These are phyloP conservation scores for Drosophila rufa DNA, from an alignment of 1,140 invertebrate species.

Conservation along the genomic window DNA sequence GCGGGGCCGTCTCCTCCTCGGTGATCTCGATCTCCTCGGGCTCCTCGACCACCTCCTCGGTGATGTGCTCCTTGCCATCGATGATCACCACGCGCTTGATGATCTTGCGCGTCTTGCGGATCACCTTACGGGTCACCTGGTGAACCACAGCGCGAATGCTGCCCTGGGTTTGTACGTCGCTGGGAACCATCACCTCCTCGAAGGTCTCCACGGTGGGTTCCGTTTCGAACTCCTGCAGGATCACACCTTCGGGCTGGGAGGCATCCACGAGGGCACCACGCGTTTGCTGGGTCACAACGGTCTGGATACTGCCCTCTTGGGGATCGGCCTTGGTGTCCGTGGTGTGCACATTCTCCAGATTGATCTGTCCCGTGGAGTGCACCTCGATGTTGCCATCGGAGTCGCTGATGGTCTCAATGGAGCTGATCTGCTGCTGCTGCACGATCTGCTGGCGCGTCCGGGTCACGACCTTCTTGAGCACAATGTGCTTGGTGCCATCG, in stretches of 20 bases:
- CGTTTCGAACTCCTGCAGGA: slow-evolving; percentile 86
- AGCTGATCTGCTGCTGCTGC: slow-evolving; percentile 85
- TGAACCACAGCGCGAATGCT: slow-evolving; percentile 90
- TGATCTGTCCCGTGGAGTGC: slow-evolving; percentile 73
- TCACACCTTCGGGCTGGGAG: slow-evolving; percentile 86
- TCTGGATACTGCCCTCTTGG: slow-evolving; percentile 54
- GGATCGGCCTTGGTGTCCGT: slow-evolving; percentile 65
- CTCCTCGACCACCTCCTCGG: slow-evolving; percentile 93
- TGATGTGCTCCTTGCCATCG: slow-evolving; percentile 92
- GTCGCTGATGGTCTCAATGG: slow-evolving; percentile 87
- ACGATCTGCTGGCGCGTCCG: slow-evolving; percentile 86
- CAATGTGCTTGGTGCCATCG: slow-evolving; percentile 92
- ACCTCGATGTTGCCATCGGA: slow-evolving; percentile 87
- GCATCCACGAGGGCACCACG: slow-evolving; percentile 84
- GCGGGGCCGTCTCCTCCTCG: slow-evolving; percentile 90
- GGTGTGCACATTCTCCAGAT: slow-evolving; percentile 73
- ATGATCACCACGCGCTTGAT: slow-evolving; percentile 91
- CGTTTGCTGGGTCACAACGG: slow-evolving; percentile 68
- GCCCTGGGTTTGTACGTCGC: slow-evolving; percentile 73
- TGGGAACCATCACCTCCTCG: slow-evolving; percentile 66
- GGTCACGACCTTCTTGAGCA: slow-evolving; percentile 89
- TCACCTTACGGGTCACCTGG: slow-evolving; percentile 91
- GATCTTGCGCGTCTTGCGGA: slow-evolving; percentile 90
- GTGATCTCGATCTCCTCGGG: slow-evolving; percentile 92
- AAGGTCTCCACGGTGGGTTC: slow-evolving; percentile 83